Base-by-base conservation (phyloP, 2,888 invertebrate genomes). In the Fragum fragum region DNA sequence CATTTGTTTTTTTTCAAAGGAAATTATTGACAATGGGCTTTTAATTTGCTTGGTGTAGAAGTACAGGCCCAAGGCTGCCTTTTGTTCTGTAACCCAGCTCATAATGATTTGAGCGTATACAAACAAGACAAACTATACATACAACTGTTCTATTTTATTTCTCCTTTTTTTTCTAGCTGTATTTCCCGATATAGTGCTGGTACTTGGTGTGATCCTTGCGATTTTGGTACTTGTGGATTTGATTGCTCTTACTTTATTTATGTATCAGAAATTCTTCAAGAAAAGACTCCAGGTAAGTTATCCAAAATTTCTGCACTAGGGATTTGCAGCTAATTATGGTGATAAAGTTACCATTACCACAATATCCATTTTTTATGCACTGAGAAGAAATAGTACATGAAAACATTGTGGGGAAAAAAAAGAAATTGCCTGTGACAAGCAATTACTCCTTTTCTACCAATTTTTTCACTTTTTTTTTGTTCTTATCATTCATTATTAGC, bases 201-300 rank as follows among this genome's bases (percentile, higher is more conserved):
- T 79, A 18, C 76, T 84, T 71, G 84, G 79, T 21, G 73, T 76
- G 11, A 47, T 84, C 66, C 76, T 84, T 39, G 61, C 81, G 9
- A 57, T 84, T n/a, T 71, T 84, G 39, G 71, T 84, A 1, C 57
- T 84, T 5, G 72, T 84, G 21, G 81, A 84, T 42, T 36, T 84
- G 28, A 69, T 76, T 32, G 66, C 79, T 53, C 53, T 84, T 0
- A 36, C 32, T 7, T 52, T 81, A 52, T 74, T 76, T 61, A 21
- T 84, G 36, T 84, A 84, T 29, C 28, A 66, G 42, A 66, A 42
- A 26, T 66, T 66, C 66, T 66, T 66, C 66, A 66, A 66, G 66
- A 66, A 39, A 23, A n/a, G 66, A 23, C 26, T 42, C 6, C 39
- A 66, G 66, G 66, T 66, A 6, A 39, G 66, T 66, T 14, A 47